A percentile compares a stretch with the other conserved stretches of the same genome.
phyloP scores from a whole-genome alignment of 2,888 invertebrate genomes.

The Brachyptera risi region DNA sequence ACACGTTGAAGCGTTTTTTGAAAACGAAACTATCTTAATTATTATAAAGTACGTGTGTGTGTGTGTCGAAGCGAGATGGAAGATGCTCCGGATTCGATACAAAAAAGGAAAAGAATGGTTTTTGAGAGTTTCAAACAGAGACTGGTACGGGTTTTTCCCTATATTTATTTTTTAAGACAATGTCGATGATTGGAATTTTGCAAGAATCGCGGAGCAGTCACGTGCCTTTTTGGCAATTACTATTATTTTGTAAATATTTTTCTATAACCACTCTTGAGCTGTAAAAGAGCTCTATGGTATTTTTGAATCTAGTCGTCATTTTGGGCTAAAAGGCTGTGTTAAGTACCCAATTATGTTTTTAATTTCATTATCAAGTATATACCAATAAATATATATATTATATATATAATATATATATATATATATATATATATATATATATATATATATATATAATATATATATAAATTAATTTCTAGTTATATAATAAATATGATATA shows the following conservation, averaged over 20 bases:
- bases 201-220: neutral
- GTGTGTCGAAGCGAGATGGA: too few relatives aligned
- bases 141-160: slow-evolving; percentile 23
- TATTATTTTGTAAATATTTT: slow-evolving; percentile 22
- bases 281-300: neutral
- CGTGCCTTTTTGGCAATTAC: slow-evolving; percentile 20
- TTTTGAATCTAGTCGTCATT: slow-evolving; percentile 42
- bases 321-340: slow-evolving; percentile 38
- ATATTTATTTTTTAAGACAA: slow-evolving; percentile 13
- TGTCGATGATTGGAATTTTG: neutral
- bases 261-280: slow-evolving; percentile 15
- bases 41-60: too few relatives aligned
- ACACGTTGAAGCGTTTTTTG: too few relatives aligned
- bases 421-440: neutral
- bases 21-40: too few relatives aligned
- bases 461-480: too few relatives aligned
- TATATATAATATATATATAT: too few relatives aligned
- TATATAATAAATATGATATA: too few relatives aligned
- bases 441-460: neutral
- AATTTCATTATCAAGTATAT: slow-evolving; percentile 19
- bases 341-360: slow-evolving; percentile 25
- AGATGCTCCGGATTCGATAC: too few relatives aligned
- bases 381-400: slow-evolving; percentile 10
- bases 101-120: too few relatives aligned
- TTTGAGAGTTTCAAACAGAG: neutral